Evolutionary conservation across 2,888 invertebrate genomes (phyloP).

Genomic region (Cheilosia pagana): DNA sequence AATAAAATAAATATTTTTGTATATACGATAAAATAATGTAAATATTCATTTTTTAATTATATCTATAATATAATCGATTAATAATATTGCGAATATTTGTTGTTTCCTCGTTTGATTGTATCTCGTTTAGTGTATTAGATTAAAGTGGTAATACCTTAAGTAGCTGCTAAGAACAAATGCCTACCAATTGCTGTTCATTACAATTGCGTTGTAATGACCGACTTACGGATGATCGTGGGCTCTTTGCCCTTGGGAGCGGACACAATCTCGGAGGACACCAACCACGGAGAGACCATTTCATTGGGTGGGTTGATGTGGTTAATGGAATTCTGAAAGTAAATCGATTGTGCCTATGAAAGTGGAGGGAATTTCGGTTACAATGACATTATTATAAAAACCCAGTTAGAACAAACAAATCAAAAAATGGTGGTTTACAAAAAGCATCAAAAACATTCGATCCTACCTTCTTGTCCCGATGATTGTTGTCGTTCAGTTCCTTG

Average conservation of each 20-base stretch:
- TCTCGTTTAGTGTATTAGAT: slow-evolving; percentile 60
- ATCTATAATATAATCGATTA: slow-evolving; percentile 47
- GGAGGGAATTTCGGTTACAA: neutral
- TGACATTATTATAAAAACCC: neutral
- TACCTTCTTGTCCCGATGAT: slow-evolving; percentile 79
- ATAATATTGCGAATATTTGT: slow-evolving; percentile 69
- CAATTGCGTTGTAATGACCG: slow-evolving; percentile 94
- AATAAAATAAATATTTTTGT: slow-evolving; percentile 72
- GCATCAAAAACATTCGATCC: slow-evolving; percentile 29
- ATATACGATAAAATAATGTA: slow-evolving; percentile 60
- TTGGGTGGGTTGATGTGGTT: slow-evolving; percentile 84
- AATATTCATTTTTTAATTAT: slow-evolving; percentile 52
- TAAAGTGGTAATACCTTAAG: slow-evolving; percentile 65
- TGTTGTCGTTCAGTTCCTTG: slow-evolving; percentile 79
- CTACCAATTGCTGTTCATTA: slow-evolving; percentile 80
- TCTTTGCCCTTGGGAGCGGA: slow-evolving; percentile 87
- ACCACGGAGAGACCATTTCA: slow-evolving; percentile 91
- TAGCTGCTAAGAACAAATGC: slow-evolving; percentile 34
- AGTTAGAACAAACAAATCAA: slow-evolving; percentile 8
- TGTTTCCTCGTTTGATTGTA: slow-evolving; percentile 55
- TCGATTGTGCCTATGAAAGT: slow-evolving; percentile 75
- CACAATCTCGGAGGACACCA: slow-evolving; percentile 90
- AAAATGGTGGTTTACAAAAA: slow-evolving; percentile 11
- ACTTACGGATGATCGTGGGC: slow-evolving; percentile 91
- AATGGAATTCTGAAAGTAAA: slow-evolving; percentile 84